These are phyloP conservation scores for Chaetophractus vellerosus DNA, from an alignment of 2,797 vertebrate species.

Conservation along the genomic window DNA sequence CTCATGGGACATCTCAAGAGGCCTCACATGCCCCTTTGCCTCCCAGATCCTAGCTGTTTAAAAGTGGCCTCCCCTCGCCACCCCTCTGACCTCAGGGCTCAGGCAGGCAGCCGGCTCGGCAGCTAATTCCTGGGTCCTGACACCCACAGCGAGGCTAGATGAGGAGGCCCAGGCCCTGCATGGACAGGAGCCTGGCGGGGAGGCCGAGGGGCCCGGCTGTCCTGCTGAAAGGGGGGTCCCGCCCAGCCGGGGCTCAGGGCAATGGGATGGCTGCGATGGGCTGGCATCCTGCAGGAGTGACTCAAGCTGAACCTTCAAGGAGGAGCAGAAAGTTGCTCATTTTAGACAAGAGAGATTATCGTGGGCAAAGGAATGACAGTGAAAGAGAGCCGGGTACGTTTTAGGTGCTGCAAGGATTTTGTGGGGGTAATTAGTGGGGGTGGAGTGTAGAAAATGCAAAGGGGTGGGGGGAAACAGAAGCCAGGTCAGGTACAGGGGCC, in stretches of 20 bases:
- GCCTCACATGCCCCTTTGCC: rapidly evolving
- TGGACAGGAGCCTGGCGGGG: background rate
- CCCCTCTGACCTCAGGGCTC: background rate
- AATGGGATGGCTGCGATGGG: too few relatives aligned
- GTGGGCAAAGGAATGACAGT: background rate
- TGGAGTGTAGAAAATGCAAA: rapidly evolving
- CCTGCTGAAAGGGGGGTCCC: background rate
- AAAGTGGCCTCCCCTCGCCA: background rate
- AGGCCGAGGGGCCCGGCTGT: background rate
- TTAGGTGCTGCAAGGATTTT: rapidly evolving
- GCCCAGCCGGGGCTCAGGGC: background rate
- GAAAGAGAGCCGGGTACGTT: background rate
- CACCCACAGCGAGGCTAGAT: too few relatives aligned
- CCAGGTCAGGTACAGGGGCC: background rate
- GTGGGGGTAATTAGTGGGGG: too few relatives aligned
- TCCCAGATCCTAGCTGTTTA: background rate
- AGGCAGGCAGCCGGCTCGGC: background rate
- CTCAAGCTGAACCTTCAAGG: background rate
- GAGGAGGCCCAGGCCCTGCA: rapidly evolving
- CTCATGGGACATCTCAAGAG: background rate
- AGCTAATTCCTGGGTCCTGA: background rate
- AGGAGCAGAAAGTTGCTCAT: background rate
- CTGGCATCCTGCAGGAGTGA: background rate
- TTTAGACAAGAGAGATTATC: background rate
- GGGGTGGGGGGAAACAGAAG: too few relatives aligned